Conservation (phyloP, 2,797 vertebrate species). For the Micromesistius poutassou region DNA sequence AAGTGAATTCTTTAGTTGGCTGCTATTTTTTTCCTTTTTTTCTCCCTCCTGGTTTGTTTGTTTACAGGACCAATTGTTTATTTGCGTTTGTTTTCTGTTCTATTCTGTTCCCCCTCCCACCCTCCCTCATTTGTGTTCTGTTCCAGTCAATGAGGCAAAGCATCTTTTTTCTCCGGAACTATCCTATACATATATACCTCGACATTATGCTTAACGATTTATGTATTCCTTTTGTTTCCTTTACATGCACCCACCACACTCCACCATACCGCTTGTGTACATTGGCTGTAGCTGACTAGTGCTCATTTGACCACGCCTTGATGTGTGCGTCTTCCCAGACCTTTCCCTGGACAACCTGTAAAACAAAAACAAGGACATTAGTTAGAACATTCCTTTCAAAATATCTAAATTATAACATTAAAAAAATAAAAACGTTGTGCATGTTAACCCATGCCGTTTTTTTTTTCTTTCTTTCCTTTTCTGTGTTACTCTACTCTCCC, state of each 20-base stretch:
- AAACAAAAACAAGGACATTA: constrained; percentile 63
- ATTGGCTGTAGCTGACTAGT: constrained; percentile 66
- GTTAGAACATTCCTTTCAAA: constrained; percentile 41
- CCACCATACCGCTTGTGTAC: constrained; percentile 67
- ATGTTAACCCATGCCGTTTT: constrained; percentile 69
- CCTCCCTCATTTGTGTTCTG: constrained; percentile 31
- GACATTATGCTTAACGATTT: constrained; percentile 68
- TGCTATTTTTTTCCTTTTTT: constrained; percentile 71
- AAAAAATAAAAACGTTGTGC: constrained; percentile 36
- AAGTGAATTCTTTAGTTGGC: constrained; percentile 73
- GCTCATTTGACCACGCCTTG: constrained; percentile 65
- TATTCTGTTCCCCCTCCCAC: background rate
- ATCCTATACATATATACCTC: constrained; percentile 58
- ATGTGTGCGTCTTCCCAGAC: constrained; percentile 63
- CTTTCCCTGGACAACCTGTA: constrained; percentile 67
- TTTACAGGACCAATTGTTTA: constrained; percentile 38
- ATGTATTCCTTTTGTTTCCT: constrained; percentile 67
- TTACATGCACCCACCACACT: constrained; percentile 70
- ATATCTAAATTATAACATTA: constrained; percentile 23
- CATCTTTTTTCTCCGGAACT: constrained; percentile 70
- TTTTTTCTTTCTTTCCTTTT: constrained; percentile 89
- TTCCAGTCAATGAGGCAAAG: constrained; percentile 72
- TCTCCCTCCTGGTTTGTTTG: constrained; percentile 55
- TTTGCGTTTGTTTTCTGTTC: constrained; percentile 64
- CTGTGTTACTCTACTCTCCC: background rate